These are phyloP conservation scores for Chironomus tentans DNA, from an alignment of 2,888 invertebrate genomes.

Conservation along the genomic window DNA sequence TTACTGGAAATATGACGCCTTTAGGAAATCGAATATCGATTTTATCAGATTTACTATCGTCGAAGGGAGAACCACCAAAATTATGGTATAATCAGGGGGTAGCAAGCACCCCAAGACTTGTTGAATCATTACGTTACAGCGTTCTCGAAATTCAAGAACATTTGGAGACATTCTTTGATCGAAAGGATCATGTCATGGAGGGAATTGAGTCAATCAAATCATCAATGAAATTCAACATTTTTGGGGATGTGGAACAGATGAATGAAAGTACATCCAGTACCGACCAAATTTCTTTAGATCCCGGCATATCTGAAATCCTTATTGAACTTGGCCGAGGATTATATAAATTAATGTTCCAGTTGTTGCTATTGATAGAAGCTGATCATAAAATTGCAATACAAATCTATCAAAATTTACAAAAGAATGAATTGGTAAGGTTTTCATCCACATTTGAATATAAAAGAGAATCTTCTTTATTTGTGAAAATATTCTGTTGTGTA, in stretches of 20 bases:
- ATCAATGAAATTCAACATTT: slow-evolving; percentile 63
- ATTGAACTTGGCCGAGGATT: slow-evolving; percentile 77
- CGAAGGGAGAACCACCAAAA: slow-evolving; percentile 68
- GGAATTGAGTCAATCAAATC: slow-evolving; percentile 76
- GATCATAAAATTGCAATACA: slow-evolving; percentile 74
- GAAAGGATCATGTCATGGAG: slow-evolving; percentile 79
- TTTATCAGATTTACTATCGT: slow-evolving; percentile 53
- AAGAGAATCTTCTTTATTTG: no score
- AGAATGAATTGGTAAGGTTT: slow-evolving; percentile 47
- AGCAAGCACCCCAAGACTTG: slow-evolving; percentile 60
- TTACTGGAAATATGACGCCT: slow-evolving; percentile 48
- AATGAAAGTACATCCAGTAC: slow-evolving; percentile 37
- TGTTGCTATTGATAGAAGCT: slow-evolving; percentile 78
- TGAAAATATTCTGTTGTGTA: slow-evolving; percentile 5
- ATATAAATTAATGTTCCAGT: slow-evolving; percentile 88
- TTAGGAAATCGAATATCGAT: slow-evolving; percentile 47
- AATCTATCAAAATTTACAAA: slow-evolving; percentile 48
- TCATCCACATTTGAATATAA: not conserved
- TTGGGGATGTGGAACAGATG: slow-evolving; percentile 48
- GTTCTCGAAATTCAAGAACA: slow-evolving; percentile 91
- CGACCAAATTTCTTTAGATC: slow-evolving; percentile 40
- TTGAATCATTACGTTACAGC: slow-evolving; percentile 78
- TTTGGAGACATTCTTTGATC: slow-evolving; percentile 87
- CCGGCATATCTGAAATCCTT: slow-evolving; percentile 59
- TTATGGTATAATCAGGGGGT: slow-evolving; percentile 74